phyloP scores from a whole-genome alignment of 1,140 invertebrate species.

The Heliconius eleuchia region DNA sequence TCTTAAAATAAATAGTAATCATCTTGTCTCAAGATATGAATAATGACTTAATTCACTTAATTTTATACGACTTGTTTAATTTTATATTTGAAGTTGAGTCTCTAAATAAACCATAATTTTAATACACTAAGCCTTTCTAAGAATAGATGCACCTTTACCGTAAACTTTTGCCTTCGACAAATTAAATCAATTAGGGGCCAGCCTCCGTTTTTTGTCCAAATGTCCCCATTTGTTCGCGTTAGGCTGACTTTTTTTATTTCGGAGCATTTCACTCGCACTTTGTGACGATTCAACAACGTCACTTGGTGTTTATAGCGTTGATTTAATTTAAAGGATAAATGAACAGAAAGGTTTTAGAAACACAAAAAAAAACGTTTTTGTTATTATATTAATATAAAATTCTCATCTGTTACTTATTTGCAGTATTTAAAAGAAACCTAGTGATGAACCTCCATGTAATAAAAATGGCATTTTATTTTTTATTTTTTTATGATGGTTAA shows the following conservation, averaged over 20 bases:
- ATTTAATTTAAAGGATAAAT: slow-evolving; percentile 42
- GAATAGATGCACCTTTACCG: slow-evolving; percentile 37
- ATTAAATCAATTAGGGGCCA: slow-evolving; percentile 75
- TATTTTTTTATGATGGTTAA: too few species aligned
- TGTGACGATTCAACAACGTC: slow-evolving; percentile 46
- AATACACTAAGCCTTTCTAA: background rate
- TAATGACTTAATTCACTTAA: too few species aligned
- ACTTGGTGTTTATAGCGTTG: slow-evolving; percentile 47
- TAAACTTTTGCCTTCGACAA: slow-evolving; percentile 70
- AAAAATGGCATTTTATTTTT: too few species aligned
- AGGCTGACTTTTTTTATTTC: slow-evolving; percentile 60
- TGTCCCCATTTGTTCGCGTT: slow-evolving; percentile 67
- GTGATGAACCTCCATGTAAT: too few species aligned
- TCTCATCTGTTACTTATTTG: too few species aligned
- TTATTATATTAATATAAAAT: too few species aligned
- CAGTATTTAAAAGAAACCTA: too few species aligned
- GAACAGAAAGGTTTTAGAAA: slow-evolving; percentile 34
- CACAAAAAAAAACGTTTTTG: too few species aligned
- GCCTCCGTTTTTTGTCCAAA: slow-evolving; percentile 61
- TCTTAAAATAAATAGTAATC: too few species aligned
- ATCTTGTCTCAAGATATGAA: too few species aligned
- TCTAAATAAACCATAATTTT: slow-evolving; percentile 4
- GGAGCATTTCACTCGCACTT: slow-evolving; percentile 42
- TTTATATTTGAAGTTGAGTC: background rate
- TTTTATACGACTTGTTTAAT: too few species aligned